phyloP scores from a whole-genome alignment of 2,888 invertebrate genomes.

The Acheta domesticus region DNA sequence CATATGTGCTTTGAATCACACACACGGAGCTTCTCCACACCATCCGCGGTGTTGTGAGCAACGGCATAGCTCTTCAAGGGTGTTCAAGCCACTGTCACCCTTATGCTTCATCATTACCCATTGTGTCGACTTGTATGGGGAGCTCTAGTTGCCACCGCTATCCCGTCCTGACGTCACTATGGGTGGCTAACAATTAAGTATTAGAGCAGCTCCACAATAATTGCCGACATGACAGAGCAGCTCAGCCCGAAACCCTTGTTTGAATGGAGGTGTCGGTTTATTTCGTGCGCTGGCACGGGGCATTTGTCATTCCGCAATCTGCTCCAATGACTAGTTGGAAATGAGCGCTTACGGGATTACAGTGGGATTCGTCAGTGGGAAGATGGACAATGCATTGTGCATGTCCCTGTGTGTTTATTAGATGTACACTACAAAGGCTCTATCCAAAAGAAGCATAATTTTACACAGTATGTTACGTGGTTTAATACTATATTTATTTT shows the following conservation, averaged over 20 bases:
- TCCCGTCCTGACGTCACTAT: neutral
- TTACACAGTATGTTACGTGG: no score
- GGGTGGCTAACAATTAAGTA: neutral
- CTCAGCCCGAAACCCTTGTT: neutral
- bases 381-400: no score
- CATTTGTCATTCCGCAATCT: slow-evolving; percentile 3
- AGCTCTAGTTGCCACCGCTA: neutral
- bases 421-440: no score
- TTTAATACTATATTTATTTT: no score
- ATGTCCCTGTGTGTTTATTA: no score
- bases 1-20: no score
- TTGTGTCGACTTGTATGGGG: neutral
- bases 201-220: neutral
- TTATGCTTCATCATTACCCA: neutral
- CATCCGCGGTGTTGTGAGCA: no score
- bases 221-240: neutral
- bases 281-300: neutral
- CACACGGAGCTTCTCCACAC: no score
- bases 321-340: neutral
- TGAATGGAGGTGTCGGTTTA: slow-evolving; percentile 7
- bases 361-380: no score
- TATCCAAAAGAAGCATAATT: no score
- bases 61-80: no score
- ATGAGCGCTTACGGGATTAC: no score
- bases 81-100: neutral